These are phyloP conservation scores for Aix galericulata DNA, from an alignment of 2,113 vertebrate genomes.

Conservation along the genomic window DNA sequence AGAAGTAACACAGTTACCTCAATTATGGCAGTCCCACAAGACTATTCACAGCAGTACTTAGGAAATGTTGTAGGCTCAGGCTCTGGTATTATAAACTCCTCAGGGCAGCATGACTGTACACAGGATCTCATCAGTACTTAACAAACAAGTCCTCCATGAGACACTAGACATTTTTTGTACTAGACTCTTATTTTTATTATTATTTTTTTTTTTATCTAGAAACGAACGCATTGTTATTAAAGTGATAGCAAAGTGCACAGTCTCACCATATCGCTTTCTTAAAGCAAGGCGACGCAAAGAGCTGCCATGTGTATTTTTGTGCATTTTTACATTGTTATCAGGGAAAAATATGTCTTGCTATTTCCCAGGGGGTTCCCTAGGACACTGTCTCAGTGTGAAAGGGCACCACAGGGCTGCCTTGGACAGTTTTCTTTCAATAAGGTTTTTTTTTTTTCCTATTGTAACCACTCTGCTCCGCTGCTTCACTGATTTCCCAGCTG, in stretches of 20 bases:
- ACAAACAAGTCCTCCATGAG: conserved; percentile 49
- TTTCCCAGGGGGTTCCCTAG: conserved; percentile 55
- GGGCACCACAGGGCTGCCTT: conserved; percentile 60
- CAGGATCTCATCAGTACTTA: conserved; percentile 45
- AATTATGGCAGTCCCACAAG: conserved; percentile 55
- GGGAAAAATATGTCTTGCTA: conserved; percentile 57
- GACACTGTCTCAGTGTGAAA: conserved; percentile 62
- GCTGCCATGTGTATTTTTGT: neutral
- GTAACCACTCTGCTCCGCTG: conserved; percentile 72
- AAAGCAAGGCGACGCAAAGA: neutral
- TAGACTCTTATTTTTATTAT: neutral
- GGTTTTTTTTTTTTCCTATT: conserved; percentile 36
- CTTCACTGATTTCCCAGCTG: conserved; percentile 75
- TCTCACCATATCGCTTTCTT: neutral
- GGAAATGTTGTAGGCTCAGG: neutral
- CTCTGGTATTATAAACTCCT: conserved; percentile 49
- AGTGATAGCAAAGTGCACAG: accelerated
- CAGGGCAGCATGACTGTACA: conserved; percentile 25
- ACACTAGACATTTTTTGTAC: neutral
- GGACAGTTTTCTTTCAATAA: conserved; percentile 71
- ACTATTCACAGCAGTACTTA: conserved; percentile 30
- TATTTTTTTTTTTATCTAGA: neutral
- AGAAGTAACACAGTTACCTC: conserved; percentile 58
- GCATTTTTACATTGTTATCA: conserved; percentile 52
- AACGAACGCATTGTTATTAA: accelerated